These are phyloP conservation scores for Pagetopsis macropterus DNA, from an alignment of 2,797 vertebrate genomes.

Conservation along the genomic window DNA sequence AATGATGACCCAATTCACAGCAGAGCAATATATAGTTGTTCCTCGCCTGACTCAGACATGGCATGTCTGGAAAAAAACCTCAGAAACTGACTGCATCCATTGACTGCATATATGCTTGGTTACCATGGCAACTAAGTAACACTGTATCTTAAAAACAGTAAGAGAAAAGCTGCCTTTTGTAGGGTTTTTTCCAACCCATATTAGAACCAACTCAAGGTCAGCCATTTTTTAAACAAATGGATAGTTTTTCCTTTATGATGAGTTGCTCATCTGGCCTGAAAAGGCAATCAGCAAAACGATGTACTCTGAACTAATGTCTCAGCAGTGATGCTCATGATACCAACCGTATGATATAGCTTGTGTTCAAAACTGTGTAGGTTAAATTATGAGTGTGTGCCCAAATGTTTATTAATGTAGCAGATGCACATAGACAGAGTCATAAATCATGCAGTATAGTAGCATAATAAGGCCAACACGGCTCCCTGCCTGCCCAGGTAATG, in stretches of 20 bases:
- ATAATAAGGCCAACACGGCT: conserved; percentile 71
- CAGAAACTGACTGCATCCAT: conserved; percentile 25
- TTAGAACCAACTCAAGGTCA: conserved; percentile 37
- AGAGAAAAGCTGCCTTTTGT: conserved; percentile 13
- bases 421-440: conserved; percentile 67
- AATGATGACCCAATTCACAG: conserved; percentile 46
- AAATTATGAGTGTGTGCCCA: conserved; percentile 62
- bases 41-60: conserved; percentile 8
- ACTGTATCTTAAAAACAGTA: background rate
- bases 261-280: background rate
- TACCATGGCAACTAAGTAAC: conserved; percentile 40
- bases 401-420: conserved; percentile 77
- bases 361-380: conserved; percentile 55
- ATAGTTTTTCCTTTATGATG: conserved; percentile 4
- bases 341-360: conserved; percentile 30
- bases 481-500: conserved; percentile 65
- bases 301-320: conserved; percentile 31
- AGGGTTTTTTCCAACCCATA: too few species aligned
- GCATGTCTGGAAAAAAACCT: conserved; percentile 24
- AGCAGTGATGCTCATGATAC: conserved; percentile 34
- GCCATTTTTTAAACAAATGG: conserved; percentile 27
- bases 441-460: conserved; percentile 71
- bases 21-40: background rate
- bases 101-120: conserved; percentile 33
- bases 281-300: conserved; percentile 29